Evolutionary conservation across 1,140 invertebrate genomes (phyloP), one percentile per base, ranked within the genome.

Genomic region (Andricus grossulariae): DNA sequence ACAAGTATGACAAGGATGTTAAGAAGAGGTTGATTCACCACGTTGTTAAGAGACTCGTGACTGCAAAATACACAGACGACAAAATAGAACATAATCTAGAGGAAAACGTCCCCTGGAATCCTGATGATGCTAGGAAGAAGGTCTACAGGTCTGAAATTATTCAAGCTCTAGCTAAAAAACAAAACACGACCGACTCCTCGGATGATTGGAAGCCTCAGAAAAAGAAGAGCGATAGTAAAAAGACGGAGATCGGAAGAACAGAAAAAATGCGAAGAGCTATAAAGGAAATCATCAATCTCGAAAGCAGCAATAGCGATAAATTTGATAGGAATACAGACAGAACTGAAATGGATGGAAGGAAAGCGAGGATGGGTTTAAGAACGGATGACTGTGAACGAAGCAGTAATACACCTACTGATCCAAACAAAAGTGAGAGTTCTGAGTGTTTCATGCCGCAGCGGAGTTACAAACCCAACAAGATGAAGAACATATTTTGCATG

Each of bases 21-120:
- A 90, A 91, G 72, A 88, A 90, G 51, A 79, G 91, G 66, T 82
- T 92, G 45, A 90, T 92, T 57, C 90, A 91, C 66, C 88, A 91
- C 55, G 88, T 93, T 18, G 90, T 92, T 0, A 92, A 92, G 21
- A 85, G 91, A 72, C 81, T 93, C 0, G 83, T 92, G 0, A 90
- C 88, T 2, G 86, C 90, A 0, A 90, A 89, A 25, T 91, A 91
- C 50, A 88, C 84, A 2, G 90, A 92, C 45, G 90, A 91, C 32
- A 90, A 88, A 49, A 89, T 91, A 4, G 88, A 90, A 32, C 87
- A 86, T 25, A 87, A 89, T 79, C 72, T 91, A 8, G 86, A 90
- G 21, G 89, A 90, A 11, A 90, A 90, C 50, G 86, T 90, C 3
- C 88, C 90, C 0, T 91, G 91, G 91, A 91, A 91, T 82, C 87